Percentiles rank a stretch among this genome's conserved stretches.
These are phyloP conservation scores for Podotricha telesiphe DNA, from an alignment of 2,888 invertebrate genomes.

Conservation along the genomic window DNA sequence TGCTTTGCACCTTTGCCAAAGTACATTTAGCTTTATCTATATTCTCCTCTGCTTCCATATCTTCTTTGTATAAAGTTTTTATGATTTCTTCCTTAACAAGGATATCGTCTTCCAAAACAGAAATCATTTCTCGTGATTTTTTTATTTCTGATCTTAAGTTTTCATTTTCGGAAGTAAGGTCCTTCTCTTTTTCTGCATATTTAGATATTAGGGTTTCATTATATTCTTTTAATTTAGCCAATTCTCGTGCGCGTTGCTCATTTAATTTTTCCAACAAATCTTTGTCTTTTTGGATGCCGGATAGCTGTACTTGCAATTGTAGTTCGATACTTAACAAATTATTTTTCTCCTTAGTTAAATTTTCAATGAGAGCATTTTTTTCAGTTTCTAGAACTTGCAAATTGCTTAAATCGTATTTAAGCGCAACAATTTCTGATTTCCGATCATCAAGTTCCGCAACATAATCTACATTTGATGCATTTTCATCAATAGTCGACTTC, in stretches of 20 bases:
- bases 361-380: conserved; percentile 53
- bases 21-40: conserved; percentile 53
- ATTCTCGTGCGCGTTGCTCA: conserved; percentile 45
- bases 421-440: conserved; percentile 51
- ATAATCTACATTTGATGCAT: conserved; percentile 40
- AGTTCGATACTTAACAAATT: conserved; percentile 46
- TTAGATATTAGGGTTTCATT: conserved; percentile 50
- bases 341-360: conserved; percentile 53
- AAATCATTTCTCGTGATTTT: conserved; percentile 49
- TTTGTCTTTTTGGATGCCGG: conserved; percentile 34
- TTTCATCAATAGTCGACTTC: conserved; percentile 49
- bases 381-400: conserved; percentile 52
- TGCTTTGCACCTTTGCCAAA: conserved; percentile 52
- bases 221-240: conserved; percentile 51
- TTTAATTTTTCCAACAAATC: conserved; percentile 33
- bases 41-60: conserved; percentile 50
- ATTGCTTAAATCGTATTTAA: conserved; percentile 51
- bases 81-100: conserved; percentile 54
- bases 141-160: conserved; percentile 48
- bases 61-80: conserved; percentile 49
- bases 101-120: conserved; percentile 51
- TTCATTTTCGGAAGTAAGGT: conserved; percentile 48
- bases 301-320: conserved; percentile 52
- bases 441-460: conserved; percentile 52
- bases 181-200: conserved; percentile 47